Evolutionary conservation across 2,888 invertebrate species (phyloP).

Genomic region (Zootermopsis nevadensis): DNA sequence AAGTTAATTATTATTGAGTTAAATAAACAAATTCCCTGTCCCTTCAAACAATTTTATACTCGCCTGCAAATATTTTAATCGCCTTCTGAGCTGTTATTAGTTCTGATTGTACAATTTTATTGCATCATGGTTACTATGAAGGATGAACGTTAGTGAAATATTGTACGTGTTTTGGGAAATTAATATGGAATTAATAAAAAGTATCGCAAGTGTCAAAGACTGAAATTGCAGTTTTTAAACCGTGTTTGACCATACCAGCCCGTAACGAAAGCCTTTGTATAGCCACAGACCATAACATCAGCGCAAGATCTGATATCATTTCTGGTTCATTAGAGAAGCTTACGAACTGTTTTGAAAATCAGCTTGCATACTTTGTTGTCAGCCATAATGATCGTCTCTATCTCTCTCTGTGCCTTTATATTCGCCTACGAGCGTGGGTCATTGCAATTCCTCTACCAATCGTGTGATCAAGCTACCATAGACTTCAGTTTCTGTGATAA

Average conservation of each 20-base stretch:
- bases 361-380: neutral
- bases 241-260: neutral
- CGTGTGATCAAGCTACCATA: neutral
- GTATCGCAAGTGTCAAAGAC: neutral
- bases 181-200: neutral
- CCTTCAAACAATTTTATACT: too few relatives aligned
- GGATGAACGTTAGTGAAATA: too few relatives aligned
- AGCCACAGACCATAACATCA: neutral
- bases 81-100: too few relatives aligned
- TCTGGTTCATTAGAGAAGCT: conserved; percentile 5
- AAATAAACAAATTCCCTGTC: too few relatives aligned
- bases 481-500: neutral
- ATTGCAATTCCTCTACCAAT: neutral
- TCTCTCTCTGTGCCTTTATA: neutral
- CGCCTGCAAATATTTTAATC: too few relatives aligned
- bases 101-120: too few relatives aligned
- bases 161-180: too few relatives aligned
- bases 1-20: too few relatives aligned
- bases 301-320: neutral
- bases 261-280: neutral
- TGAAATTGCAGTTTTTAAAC: neutral
- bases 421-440: neutral
- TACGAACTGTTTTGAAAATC: neutral
- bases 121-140: too few relatives aligned
- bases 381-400: neutral